These are phyloP conservation scores for Caenorhabditis drosophilae DNA, from an alignment of 2,888 invertebrate genomes.

Conservation along the genomic window DNA sequence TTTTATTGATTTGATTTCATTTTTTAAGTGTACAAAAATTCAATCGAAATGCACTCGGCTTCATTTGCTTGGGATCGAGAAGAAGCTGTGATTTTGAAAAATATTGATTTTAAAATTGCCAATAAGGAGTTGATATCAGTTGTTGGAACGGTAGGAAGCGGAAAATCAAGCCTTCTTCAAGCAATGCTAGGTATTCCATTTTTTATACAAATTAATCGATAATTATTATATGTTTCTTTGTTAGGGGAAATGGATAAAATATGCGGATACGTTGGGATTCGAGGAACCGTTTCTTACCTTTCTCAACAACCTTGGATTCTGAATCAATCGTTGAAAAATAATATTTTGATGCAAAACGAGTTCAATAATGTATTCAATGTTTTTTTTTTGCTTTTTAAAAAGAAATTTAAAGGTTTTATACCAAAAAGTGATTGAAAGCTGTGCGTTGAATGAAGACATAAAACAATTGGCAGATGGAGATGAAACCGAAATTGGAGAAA, in stretches of 20 bases:
- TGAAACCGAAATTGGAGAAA: slow-evolving; percentile 67
- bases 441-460: slow-evolving; percentile 59
- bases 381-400: no score
- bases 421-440: slow-evolving; percentile 47
- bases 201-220: slow-evolving; percentile 11
- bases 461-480: slow-evolving; percentile 59
- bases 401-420: no score
- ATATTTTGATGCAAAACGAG: slow-evolving; percentile 74
- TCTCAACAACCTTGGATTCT: slow-evolving; percentile 98
- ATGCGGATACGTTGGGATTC: slow-evolving; percentile 58
- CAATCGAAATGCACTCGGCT: slow-evolving; percentile 39
- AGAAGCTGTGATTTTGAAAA: slow-evolving; percentile 20
- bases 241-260: slow-evolving; percentile 75
- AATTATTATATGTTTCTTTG: neutral
- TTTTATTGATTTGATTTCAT: neutral
- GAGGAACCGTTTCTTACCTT: slow-evolving; percentile 80
- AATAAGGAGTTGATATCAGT: slow-evolving; percentile 40
- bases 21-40: slow-evolving; percentile 38
- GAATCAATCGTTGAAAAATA: slow-evolving; percentile 86
- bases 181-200: slow-evolving; percentile 37
- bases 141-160: slow-evolving; percentile 49
- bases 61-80: slow-evolving; percentile 40
- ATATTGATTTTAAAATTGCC: slow-evolving; percentile 30
- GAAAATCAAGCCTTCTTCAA: slow-evolving; percentile 49
- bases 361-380: no score